Conservation (phyloP, 2,797 vertebrate species). For the Novumbra hubbsi region DNA sequence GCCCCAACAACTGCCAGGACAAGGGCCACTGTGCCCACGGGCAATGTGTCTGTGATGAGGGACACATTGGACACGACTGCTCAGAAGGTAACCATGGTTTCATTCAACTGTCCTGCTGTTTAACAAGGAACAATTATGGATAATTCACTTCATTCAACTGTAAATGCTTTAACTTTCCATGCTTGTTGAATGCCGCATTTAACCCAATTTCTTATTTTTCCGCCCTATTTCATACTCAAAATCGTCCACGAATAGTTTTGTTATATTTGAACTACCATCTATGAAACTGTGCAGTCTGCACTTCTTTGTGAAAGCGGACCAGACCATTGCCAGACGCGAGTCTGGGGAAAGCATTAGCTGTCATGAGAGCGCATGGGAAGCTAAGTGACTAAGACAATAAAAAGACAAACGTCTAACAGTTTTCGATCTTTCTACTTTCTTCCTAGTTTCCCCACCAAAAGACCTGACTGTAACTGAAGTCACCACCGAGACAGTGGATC, state of each 20-base stretch:
- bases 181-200: background rate
- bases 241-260: background rate
- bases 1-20: conserved; percentile 76
- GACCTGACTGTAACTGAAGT: conserved; percentile 82
- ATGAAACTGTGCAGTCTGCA: conserved; percentile 18
- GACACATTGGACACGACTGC: conserved; percentile 83
- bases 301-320: conserved; percentile 32
- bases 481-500: conserved; percentile 81
- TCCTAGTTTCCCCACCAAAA: conserved; percentile 88
- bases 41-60: conserved; percentile 79
- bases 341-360: conserved; percentile 55
- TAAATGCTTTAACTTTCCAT: background rate
- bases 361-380: conserved; percentile 35
- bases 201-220: background rate
- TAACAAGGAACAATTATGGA: conserved; percentile 8
- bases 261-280: background rate
- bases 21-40: conserved; percentile 68
- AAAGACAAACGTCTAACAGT: conserved; percentile 12
- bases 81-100: conserved; percentile 68
- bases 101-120: background rate
- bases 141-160: background rate
- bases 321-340: conserved; percentile 53
- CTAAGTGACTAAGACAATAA: conserved; percentile 29
- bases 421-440: conserved; percentile 23
- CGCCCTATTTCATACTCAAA: background rate